Base-by-base conservation (phyloP, 2,888 invertebrate genomes). In the Unio pictorum region DNA sequence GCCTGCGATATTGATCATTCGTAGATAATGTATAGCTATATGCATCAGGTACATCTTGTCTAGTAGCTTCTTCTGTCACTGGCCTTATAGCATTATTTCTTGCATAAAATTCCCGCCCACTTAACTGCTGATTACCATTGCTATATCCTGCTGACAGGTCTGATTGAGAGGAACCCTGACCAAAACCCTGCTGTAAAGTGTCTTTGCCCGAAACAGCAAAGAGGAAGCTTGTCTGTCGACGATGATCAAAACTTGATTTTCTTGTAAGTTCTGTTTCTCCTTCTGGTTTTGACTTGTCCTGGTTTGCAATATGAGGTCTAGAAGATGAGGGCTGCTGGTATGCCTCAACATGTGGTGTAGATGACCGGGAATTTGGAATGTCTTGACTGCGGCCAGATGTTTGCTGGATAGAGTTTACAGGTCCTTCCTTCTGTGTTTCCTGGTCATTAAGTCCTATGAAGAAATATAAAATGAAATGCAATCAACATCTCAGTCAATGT, bases 201-300 rank as follows among this genome's bases (percentile, higher is more conserved):
- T 72, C 74, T 60, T 80, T 82, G 4, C 75, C 75, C 1, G 84
- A 80, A 64, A 88, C 81, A n/a, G 89, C 89, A 15, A 80, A 76
- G 59, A 89, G 78, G 73, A 87, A 89, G 71, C 88, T 88, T 7
- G 85, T 81, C 76, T 89, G 88, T 11, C 89, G 75, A 28, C 80
- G 69, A 72, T 89, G 87, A 26, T 84, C 81, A 45, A 78, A 75
- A 66, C 76, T 77, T n/a, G 76, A 70, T 18, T 72, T 78, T 67
- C 76, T 71, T 5, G 66, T 69, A 15, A 75, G 63, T 20, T 66
- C 55, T 63, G 74, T 69, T 62, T 72, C 71, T 26, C 66, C 74
- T 64, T 54, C 68, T 57, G 17, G 66, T 62, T 26, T 64, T 61
- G 8, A 69, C 73, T 54, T 45, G 15, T 60, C 68, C 54, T 34